Conservation (phyloP, 2,797 vertebrate genomes). For the Phalanger gymnotis region DNA sequence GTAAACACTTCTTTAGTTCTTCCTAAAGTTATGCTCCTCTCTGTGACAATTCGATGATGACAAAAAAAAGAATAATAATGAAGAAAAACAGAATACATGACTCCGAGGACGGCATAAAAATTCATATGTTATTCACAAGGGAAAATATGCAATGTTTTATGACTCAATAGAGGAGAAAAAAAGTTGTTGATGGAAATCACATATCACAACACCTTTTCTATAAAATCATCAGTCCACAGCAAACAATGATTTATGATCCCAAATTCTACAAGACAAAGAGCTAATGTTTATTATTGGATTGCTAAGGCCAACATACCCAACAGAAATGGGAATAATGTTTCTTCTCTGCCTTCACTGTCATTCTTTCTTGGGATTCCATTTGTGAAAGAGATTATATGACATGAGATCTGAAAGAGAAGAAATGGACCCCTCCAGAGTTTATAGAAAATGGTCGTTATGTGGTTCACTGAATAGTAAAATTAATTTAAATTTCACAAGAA, state of each 20-base stretch:
- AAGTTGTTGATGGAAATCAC: background rate
- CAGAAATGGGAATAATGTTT: background rate
- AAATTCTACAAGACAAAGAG: background rate
- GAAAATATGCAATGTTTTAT: background rate
- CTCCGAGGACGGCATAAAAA: background rate
- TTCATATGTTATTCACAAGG: slow-evolving; percentile 56
- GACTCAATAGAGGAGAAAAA: slow-evolving; percentile 34
- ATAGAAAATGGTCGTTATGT: background rate
- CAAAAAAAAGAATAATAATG: background rate
- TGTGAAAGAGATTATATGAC: background rate
- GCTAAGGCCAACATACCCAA: background rate
- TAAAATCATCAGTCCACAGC: background rate
- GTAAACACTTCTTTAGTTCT: slow-evolving; percentile 37
- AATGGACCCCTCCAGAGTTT: background rate
- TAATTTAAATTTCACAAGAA: background rate
- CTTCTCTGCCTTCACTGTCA: background rate
- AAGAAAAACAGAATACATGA: background rate
- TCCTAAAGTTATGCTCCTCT: slow-evolving; percentile 80
- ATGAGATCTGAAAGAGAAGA: background rate
- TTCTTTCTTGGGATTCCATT: background rate
- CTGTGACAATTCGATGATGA: slow-evolving; percentile 77
- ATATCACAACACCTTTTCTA: slow-evolving; percentile 26
- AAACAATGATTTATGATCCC: background rate
- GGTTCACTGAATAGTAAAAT: background rate
- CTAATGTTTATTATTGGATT: slow-evolving; percentile 11